Evolutionary conservation across 1,140 invertebrate species (phyloP).

Genomic region (Linepithema humile): DNA sequence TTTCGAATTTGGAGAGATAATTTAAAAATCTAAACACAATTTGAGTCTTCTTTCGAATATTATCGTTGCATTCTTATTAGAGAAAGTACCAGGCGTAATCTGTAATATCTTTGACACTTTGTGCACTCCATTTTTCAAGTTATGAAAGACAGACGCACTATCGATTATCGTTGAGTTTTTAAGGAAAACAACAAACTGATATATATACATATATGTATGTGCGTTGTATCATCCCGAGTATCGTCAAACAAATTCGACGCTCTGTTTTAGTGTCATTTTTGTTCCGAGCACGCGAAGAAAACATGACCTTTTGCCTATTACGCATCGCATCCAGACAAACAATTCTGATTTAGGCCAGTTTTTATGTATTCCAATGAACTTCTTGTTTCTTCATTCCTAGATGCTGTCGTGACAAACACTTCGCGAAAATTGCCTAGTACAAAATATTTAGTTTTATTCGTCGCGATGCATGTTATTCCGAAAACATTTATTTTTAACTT

Average conservation of each 20-base stretch:
- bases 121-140: not conserved
- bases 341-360: not conserved
- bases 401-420: constrained; percentile 5
- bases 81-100: not conserved
- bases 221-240: too few relatives aligned
- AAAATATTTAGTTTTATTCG: not conserved
- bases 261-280: not conserved
- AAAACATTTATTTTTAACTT: constrained; percentile 1
- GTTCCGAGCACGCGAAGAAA: constrained; percentile 2
- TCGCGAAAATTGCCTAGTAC: not conserved
- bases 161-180: not conserved
- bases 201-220: too few relatives aligned
- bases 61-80: not conserved
- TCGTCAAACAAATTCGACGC: constrained; percentile 10
- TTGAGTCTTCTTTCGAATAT: too few relatives aligned
- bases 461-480: not conserved
- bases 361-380: not conserved
- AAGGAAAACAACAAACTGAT: not conserved
- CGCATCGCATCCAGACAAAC: not conserved
- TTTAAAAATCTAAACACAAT: too few relatives aligned
- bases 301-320: constrained; percentile 22
- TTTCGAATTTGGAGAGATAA: too few relatives aligned
- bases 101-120: not conserved
- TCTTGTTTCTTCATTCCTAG: not conserved
- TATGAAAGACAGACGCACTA: not conserved